These are phyloP conservation scores for Trichoplusia ni DNA, from an alignment of 1,140 invertebrate genomes.

Conservation along the genomic window DNA sequence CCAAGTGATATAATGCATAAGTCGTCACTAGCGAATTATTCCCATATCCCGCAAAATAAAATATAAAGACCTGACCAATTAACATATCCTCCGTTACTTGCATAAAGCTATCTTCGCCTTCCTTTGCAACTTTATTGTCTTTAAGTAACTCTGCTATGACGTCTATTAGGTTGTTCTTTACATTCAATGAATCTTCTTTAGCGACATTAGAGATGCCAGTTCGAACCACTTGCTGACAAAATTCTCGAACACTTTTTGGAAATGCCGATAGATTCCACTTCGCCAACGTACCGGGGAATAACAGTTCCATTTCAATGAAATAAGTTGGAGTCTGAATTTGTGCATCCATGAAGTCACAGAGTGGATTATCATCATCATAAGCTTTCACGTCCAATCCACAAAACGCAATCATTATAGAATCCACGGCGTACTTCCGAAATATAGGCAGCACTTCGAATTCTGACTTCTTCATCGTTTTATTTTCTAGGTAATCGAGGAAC, in stretches of 20 bases:
- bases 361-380: conserved; percentile 12
- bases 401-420: conserved; percentile 29
- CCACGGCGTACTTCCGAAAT: conserved; percentile 33
- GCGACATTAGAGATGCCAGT: conserved; percentile 25
- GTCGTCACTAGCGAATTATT: conserved; percentile 45
- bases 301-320: conserved; percentile 37
- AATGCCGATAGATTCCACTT: conserved; percentile 37
- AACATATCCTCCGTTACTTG: conserved; percentile 55
- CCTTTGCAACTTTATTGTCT: too few relatives aligned
- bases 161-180: conserved; percentile 36
- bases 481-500: conserved; percentile 52
- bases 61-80: conserved; percentile 60
- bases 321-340: conserved; percentile 27
- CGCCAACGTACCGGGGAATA: conserved; percentile 42
- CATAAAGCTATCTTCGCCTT: background rate
- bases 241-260: conserved; percentile 18
- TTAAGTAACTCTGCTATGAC: too few relatives aligned
- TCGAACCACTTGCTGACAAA: conserved; percentile 39
- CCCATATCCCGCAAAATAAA: conserved; percentile 61
- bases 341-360: conserved; percentile 33
- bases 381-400: conserved; percentile 38
- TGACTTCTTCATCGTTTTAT: background rate
- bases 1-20: conserved; percentile 59
- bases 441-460: conserved; percentile 29
- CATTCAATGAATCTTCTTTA: conserved; percentile 4